Conservation (phyloP, 2,797 vertebrate genomes). For the Hephaestus fuliginosus region DNA sequence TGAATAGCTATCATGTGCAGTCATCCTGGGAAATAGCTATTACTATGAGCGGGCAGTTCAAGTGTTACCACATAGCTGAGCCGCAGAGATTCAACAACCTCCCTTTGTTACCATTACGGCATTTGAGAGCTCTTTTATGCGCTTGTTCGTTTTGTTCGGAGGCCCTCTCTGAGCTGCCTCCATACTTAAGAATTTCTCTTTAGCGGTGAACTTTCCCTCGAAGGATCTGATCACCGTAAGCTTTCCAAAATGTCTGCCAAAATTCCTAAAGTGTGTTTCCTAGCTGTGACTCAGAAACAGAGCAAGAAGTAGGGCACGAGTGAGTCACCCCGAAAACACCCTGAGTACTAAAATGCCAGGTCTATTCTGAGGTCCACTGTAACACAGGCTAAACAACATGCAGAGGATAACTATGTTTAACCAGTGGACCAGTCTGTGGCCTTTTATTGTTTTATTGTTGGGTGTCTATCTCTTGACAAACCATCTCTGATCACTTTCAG, state of each 20-base stretch:
- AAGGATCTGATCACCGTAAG: slow-evolving; percentile 55
- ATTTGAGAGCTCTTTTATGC: slow-evolving; percentile 1
- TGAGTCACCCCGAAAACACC: slow-evolving; percentile 68
- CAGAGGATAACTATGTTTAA: slow-evolving; percentile 5
- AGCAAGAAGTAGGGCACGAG: slow-evolving; percentile 71
- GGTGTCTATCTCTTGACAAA: background rate
- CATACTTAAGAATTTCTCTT: slow-evolving; percentile 30
- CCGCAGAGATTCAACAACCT: slow-evolving; percentile 6
- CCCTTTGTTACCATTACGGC: slow-evolving; percentile 22
- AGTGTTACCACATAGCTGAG: slow-evolving; percentile 8
- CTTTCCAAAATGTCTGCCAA: slow-evolving; percentile 69
- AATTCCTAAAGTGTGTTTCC: slow-evolving; percentile 66
- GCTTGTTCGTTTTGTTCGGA: slow-evolving; percentile 9
- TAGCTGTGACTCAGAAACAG: slow-evolving; percentile 62
- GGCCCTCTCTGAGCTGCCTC: slow-evolving; percentile 23
- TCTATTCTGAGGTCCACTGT: slow-evolving; percentile 30
- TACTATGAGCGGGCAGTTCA: slow-evolving; percentile 23
- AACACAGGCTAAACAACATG: slow-evolving; percentile 8
- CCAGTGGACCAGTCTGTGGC: background rate
- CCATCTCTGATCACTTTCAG: background rate
- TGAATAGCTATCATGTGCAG: slow-evolving; percentile 44
- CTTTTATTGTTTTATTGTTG: slow-evolving; percentile 2
- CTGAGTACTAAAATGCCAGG: slow-evolving; percentile 36
- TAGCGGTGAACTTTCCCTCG: slow-evolving; percentile 39
- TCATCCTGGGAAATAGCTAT: slow-evolving; percentile 33